Base-by-base conservation (phyloP, 2,888 invertebrate genomes). In the Thumatha senex region DNA sequence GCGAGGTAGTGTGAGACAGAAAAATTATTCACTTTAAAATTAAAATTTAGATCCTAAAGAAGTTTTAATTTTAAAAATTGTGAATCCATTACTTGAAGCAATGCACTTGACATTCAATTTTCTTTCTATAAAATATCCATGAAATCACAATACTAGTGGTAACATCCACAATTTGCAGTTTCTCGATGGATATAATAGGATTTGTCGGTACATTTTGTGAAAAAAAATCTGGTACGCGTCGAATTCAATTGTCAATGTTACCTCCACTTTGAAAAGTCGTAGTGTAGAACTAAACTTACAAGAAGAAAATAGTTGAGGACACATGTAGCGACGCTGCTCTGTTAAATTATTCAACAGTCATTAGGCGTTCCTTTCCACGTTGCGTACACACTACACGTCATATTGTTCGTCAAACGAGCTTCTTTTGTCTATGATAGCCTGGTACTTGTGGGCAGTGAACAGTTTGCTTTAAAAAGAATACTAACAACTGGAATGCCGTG, bases 301-400 rank as follows among this genome's bases (percentile, higher is more conserved):
- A 24, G 18, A 24, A 24, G 5, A 24, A 24, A 24, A 24, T 24
- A 24, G 5, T 5, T 24, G 18, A 24, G 18, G 18, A 24, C 43
- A 40, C 51, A 56, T 54, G 63, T 51, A 47, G 54, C 47, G 51
- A 24, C 18, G 62, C 58, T 48, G 54, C 49, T 44, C 46, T 55
- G 63, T 61, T 84, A 74, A 85, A 86, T 82, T 80, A 87, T 87
- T 82, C 86, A 86, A 58, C 57, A 61, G 73, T 77, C 85, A 84
- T 86, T 86, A 86, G 81, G 54, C 70, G 67, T 66, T 63, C 71
- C 67, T 71, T 72, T 73, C 40, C 30, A 14, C 33, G 40, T 40
- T 48, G 57, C 54, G 61, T 60, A 40, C 53, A 61, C 63, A 62
- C 67, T 66, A 66, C 60, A 47, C 53, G 18, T 24, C 18, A 24